phyloP scores from a whole-genome alignment of 2,797 vertebrate species.

The Poecilia picta region DNA sequence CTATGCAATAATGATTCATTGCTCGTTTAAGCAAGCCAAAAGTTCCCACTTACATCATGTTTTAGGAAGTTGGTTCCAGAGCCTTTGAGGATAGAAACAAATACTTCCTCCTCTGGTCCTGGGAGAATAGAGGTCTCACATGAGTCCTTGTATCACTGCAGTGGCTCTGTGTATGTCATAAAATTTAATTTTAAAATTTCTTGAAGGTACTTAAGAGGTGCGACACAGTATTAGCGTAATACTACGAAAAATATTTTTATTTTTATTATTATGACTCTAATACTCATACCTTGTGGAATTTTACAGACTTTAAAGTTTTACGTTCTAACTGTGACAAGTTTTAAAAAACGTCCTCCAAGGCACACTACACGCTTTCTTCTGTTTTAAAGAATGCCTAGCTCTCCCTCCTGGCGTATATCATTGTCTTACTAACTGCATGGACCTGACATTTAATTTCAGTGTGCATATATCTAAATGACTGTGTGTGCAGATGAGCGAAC shows the following conservation, averaged over 20 bases:
- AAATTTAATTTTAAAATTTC: no score
- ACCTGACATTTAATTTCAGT: not conserved
- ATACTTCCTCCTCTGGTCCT: not conserved
- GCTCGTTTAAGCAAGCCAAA: not conserved
- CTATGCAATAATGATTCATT: not conserved
- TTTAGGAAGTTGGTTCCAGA: not conserved
- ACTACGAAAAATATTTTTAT: no score
- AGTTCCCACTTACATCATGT: not conserved
- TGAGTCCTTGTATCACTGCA: not conserved
- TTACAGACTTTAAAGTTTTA: not conserved
- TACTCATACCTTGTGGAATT: no score
- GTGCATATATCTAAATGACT: not conserved
- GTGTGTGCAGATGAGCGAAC: not conserved
- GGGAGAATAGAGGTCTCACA: not conserved
- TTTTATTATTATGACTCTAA: no score
- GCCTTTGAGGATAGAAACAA: not conserved
- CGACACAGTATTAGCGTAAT: no score
- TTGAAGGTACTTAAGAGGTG: no score
- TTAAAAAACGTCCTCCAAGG: not conserved
- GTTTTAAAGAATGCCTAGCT: not conserved
- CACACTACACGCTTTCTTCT: not conserved
- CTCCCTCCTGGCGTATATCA: not conserved
- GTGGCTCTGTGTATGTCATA: no score
- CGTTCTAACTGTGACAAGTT: not conserved
- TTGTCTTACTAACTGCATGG: slow-evolving; percentile 5